phyloP scores from a whole-genome alignment of 2,113 vertebrate species.

The Colinus virginianus region DNA sequence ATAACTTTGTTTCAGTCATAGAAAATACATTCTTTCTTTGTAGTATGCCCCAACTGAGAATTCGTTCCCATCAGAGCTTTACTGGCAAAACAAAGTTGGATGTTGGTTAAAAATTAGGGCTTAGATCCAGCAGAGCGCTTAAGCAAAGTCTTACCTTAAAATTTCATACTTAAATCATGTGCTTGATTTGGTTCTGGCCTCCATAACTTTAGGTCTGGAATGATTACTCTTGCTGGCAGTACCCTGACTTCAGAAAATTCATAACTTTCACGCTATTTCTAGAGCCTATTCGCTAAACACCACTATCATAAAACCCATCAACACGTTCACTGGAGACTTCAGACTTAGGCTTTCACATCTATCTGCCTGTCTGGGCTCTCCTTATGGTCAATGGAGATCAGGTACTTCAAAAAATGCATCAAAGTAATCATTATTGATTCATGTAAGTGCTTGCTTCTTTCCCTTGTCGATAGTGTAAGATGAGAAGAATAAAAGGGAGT shows the following conservation, averaged over 20 bases:
- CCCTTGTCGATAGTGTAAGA: accelerated
- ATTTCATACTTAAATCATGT: background rate
- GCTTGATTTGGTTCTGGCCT: background rate
- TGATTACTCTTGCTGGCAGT: background rate
- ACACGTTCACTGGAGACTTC: background rate
- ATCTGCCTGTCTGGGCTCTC: background rate
- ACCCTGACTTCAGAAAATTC: background rate
- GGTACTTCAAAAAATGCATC: background rate
- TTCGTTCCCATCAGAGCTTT: background rate
- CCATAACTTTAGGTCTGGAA: background rate
- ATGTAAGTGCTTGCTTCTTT: background rate
- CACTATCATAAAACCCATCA: background rate
- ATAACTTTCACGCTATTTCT: background rate
- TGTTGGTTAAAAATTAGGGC: background rate
- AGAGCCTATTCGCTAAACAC: background rate
- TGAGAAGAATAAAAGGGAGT: background rate
- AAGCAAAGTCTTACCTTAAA: constrained; percentile 3
- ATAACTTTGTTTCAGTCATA: background rate
- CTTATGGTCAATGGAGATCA: background rate
- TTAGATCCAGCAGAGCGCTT: constrained; percentile 27
- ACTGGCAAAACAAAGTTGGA: background rate
- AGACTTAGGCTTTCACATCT: background rate
- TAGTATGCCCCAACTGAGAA: background rate
- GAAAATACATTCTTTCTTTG: background rate
- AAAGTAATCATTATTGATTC: background rate